Conservation (phyloP, 2,888 invertebrate species). For the Siphlonurus alternatus region DNA sequence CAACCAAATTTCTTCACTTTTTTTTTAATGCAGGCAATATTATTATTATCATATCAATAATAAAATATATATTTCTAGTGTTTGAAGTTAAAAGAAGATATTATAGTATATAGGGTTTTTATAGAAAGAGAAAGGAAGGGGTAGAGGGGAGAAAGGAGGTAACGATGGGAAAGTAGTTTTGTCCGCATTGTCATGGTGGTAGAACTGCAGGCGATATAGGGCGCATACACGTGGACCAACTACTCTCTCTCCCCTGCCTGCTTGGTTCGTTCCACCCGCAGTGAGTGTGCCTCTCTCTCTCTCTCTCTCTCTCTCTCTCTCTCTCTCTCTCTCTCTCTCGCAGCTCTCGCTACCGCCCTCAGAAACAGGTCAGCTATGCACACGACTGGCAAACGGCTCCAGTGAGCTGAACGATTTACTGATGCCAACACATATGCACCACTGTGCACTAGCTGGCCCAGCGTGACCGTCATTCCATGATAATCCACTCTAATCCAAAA, state of each 20-base stretch:
- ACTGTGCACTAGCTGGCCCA: too few relatives aligned
- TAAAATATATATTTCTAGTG: neutral
- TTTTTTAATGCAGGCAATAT: too few relatives aligned
- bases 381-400: too few relatives aligned
- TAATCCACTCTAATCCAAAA: too few relatives aligned
- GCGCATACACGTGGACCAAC: neutral
- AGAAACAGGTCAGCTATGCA: neutral
- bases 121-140: neutral
- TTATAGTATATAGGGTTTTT: too few relatives aligned
- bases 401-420: too few relatives aligned
- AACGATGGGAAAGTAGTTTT: neutral
- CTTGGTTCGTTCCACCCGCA: neutral
- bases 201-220: neutral
- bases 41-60: too few relatives aligned
- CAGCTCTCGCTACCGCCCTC: neutral
- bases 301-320: neutral
- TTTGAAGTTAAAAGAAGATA: neutral
- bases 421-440: too few relatives aligned
- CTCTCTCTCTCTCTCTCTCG: neutral
- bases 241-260: neutral
- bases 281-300: neutral
- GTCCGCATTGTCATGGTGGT: neutral
- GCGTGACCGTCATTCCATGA: too few relatives aligned
- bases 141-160: neutral
- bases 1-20: too few relatives aligned